Evolutionary conservation across 2,113 vertebrate species (phyloP).

Genomic region (Rallus limicola): DNA sequence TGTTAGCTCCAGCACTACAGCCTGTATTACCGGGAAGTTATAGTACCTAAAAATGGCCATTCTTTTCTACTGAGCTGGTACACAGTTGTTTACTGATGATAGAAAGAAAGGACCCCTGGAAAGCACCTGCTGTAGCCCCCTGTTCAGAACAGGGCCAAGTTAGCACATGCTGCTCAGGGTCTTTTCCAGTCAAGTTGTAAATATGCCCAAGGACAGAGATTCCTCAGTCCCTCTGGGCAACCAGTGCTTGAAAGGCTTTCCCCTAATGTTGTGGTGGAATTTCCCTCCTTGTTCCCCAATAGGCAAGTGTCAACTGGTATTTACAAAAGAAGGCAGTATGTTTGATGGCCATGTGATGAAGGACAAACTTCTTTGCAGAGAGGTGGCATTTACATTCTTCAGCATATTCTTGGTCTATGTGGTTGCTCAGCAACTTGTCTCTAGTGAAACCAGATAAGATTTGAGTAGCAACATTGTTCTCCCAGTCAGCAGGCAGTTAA

Average conservation of each 20-base stretch:
- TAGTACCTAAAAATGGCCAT: not conserved
- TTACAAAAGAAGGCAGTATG: not conserved
- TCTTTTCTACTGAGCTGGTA: not conserved
- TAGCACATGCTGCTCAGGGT: not conserved
- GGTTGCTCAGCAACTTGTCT: constrained; percentile 20
- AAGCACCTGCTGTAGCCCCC: not conserved
- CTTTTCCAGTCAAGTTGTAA: not conserved
- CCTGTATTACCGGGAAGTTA: not conserved
- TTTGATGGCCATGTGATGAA: not conserved
- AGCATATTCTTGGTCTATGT: not conserved
- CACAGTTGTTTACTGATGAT: not conserved
- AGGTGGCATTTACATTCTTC: constrained; percentile 34
- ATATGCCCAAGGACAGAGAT: not conserved
- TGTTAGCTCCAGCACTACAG: not conserved
- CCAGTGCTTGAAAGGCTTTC: not conserved
- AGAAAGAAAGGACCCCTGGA: not conserved
- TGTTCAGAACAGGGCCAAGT: rapidly evolving
- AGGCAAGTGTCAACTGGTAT: not conserved
- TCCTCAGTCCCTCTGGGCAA: not conserved
- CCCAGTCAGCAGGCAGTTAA: not conserved
- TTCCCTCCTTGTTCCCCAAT: not conserved
- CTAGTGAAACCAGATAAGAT: constrained; percentile 48
- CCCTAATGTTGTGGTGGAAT: not conserved
- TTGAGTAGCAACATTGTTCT: constrained; percentile 15
- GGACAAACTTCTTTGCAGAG: not conserved